Evolutionary conservation across 2,113 vertebrate genomes (phyloP).

Genomic region (Microcebus lehilahytsara): DNA sequence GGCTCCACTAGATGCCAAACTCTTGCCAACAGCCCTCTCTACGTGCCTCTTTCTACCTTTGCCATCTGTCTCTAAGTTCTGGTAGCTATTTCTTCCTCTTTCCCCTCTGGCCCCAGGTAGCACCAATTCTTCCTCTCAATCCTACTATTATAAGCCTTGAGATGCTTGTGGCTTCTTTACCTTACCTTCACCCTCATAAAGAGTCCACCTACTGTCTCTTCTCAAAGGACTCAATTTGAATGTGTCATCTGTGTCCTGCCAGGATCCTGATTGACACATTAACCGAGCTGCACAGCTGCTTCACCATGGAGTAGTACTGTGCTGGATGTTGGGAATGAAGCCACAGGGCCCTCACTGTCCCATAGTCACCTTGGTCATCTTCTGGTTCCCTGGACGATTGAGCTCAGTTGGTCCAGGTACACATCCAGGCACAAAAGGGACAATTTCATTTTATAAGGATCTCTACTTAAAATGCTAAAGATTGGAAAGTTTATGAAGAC

Average conservation of each 20-base stretch:
- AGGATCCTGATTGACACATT: neutral
- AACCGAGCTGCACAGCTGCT: neutral
- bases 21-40: neutral
- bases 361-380: neutral
- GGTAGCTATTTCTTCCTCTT: neutral
- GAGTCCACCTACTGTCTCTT: neutral
- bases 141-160: neutral
- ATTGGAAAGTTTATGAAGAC: neutral
- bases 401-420: neutral
- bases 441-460: neutral
- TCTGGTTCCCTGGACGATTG: neutral
- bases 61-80: neutral
- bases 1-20: neutral
- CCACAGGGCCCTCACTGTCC: neutral
- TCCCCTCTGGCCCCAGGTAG: neutral
- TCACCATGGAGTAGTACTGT: neutral
- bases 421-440: neutral
- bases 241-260: neutral
- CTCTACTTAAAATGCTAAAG: neutral
- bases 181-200: neutral
- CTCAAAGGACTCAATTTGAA: neutral
- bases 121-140: neutral
- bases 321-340: neutral
- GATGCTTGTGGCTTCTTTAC: neutral
- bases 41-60: neutral